Evolutionary conservation across 2,888 invertebrate genomes (phyloP), one percentile per base, ranked within the genome.

Genomic region (Dione juno): DNA sequence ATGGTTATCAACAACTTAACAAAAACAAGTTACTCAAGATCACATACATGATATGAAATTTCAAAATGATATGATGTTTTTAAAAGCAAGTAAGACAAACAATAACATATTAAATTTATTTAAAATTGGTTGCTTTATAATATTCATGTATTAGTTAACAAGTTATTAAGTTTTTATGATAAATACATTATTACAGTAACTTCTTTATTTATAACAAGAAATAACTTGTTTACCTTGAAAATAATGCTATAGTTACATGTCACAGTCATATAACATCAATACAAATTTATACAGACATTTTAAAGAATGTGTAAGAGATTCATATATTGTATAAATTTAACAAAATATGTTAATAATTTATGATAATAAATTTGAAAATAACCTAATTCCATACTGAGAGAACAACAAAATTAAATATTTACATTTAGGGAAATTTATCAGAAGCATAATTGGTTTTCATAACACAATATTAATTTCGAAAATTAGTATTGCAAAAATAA

Each of bases 151-250:
- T 37, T 3, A 16, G n/a, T 54, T 37, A 57, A 37, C 11, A 19
- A 50, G 21, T 21, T 21, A 11, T 9, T 16, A 37, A 37, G 11
- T 11, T 40, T 57, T 40, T 40, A 57, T 40, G 16, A n/a, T n/a
- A n/a, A 11, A 13, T n/a, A 57, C 37, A 57, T 37, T 57, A 57
- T 37, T 37, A 54, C 37, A 37, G 54, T 40, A 54, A 54, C 54
- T 54, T 54, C 54, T 54, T 35, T n/a, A 19, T 13, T 37, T 16
- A 57, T 40, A 57, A 40, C 57, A 57, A 57, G 57, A 57, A 16
- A 57, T 40, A 40, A 57, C 57, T 57, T 57, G 57, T 57, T 57
- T 57, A 40, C 57, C 57, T 57, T 57, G 57, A 57, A 57, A 57
- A n/a, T n/a, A n/a, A 57, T 57, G 37, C 16, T 57, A 10, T 57